Base-by-base conservation (phyloP, 2,113 vertebrate genomes). In the Rallus limicola region DNA sequence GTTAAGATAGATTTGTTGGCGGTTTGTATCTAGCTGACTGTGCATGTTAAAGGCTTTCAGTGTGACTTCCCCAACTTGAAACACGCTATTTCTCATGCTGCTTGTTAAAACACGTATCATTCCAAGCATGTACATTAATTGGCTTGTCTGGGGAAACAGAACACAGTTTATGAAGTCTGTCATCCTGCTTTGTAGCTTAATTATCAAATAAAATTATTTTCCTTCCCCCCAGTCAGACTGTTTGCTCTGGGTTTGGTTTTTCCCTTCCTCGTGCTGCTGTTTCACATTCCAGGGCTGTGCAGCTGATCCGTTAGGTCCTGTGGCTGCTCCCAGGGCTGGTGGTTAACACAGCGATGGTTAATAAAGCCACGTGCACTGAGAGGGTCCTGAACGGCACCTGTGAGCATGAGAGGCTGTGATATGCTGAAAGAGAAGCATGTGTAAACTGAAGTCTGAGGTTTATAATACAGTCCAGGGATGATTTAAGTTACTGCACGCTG, bases 41-140 rank as follows among this genome's bases (percentile, higher is more conserved):
- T 82, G 90, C 90, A 92, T 36, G 90, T 85, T 95, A 92, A 96
- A 92, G 86, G 75, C 92, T 88, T 90, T 40, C 68, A 69, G 46
- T 81, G 58, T 15, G 44, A 85, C 75, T 92, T 93, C 72, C 52
- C 82, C 72, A 75, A 93, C 90, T 88, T 82, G 92, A 95, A 96
- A 93, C 84, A 69, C 46, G 6, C 67, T 77, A 36, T 90, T 92
- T 92, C 84, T 90, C 81, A 90, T 34, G 77, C 75, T 86, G 86
- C 93, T 95, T 95, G 92, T 93, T 95, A 95, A 93, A 95, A 92
- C 92, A 96, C 53, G 25, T 48, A 96, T 91, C 91, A 92, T 96
- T 95, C 85, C 80, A 74, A 79, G 80, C 90, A 34, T 63, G 92
- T 86, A 90, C 92, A 92, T 97, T 97, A 95, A 97, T 93, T 96